Conservation (phyloP, 2,888 invertebrate genomes). For the Platycheirus rosarum region DNA sequence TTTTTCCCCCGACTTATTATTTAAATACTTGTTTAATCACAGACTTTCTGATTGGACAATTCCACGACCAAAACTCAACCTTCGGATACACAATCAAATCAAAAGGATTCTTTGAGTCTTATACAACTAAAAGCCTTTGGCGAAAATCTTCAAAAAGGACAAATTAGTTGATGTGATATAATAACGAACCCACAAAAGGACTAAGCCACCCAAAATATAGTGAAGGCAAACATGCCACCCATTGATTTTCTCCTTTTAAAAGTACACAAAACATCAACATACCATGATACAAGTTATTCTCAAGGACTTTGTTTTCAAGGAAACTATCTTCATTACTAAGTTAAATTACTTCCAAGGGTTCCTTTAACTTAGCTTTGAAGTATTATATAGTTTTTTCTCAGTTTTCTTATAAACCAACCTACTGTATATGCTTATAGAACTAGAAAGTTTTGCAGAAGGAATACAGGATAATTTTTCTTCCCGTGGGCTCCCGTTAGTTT, state of each 20-base stretch:
- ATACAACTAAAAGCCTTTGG: constrained; percentile 15
- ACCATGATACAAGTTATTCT: constrained; percentile 10
- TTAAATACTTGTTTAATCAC: not conserved
- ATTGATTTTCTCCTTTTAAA: not conserved
- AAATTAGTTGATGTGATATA: constrained; percentile 39
- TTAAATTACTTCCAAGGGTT: constrained; percentile 58
- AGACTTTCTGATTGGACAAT: constrained; percentile 24
- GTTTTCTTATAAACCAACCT: not conserved
- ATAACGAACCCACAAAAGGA: constrained; percentile 14
- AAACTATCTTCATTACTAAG: constrained; percentile 65
- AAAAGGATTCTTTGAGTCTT: constrained; percentile 41
- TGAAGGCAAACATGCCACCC: not conserved
- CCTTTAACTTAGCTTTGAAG: constrained; percentile 27
- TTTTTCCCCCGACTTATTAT: not conserved
- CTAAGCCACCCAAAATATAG: constrained; percentile 12
- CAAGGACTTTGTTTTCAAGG: constrained; percentile 50
- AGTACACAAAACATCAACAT: not conserved
- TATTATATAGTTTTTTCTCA: not conserved
- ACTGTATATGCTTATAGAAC: too few species aligned
- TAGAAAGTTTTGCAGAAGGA: too few species aligned
- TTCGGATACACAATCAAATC: constrained; percentile 34
- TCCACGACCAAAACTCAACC: constrained; percentile 6
- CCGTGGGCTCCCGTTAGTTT: too few species aligned
- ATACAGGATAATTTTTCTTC: too few species aligned
- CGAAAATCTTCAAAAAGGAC: constrained; percentile 49